Conservation (phyloP, 2,797 vertebrate species). For the Aplochiton taeniatus region DNA sequence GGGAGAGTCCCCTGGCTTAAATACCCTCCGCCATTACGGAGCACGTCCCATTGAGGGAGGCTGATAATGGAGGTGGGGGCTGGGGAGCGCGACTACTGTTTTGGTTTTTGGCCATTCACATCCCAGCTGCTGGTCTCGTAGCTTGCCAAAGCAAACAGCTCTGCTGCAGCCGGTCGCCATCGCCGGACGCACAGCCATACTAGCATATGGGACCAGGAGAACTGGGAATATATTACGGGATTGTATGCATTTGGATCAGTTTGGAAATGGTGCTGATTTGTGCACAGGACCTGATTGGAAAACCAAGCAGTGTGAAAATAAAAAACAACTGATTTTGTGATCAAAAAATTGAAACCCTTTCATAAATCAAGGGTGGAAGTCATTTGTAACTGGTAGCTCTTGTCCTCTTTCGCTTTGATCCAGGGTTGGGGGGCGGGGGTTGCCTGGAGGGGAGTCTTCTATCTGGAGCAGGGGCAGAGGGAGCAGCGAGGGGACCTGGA, state of each 20-base stretch:
- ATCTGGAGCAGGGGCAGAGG: conserved; percentile 3
- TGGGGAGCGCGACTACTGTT: neutral
- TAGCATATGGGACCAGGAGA: neutral
- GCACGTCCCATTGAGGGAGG: conserved; percentile 3
- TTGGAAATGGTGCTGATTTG: too few relatives aligned
- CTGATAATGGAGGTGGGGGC: conserved; percentile 1
- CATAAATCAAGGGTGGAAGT: neutral
- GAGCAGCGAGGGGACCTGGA: neutral
- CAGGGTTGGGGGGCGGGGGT: neutral
- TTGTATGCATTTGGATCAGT: too few relatives aligned
- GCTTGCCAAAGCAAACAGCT: conserved; percentile 16
- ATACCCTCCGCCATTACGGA: neutral
- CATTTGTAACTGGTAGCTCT: neutral
- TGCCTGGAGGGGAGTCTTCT: neutral
- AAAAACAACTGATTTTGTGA: neutral
- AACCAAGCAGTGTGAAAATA: neutral
- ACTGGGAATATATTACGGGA: neutral
- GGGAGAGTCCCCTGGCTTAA: conserved; percentile 2
- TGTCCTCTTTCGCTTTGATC: neutral
- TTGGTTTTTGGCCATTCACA: conserved; percentile 11
- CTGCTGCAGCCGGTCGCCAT: neutral
- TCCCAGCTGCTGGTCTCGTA: conserved; percentile 13
- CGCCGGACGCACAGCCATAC: neutral
- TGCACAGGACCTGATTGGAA: too few relatives aligned
- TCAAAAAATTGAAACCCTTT: too few relatives aligned